These are phyloP conservation scores for Pseudochirops cupreus DNA, from an alignment of 2,797 vertebrate genomes.

Conservation along the genomic window DNA sequence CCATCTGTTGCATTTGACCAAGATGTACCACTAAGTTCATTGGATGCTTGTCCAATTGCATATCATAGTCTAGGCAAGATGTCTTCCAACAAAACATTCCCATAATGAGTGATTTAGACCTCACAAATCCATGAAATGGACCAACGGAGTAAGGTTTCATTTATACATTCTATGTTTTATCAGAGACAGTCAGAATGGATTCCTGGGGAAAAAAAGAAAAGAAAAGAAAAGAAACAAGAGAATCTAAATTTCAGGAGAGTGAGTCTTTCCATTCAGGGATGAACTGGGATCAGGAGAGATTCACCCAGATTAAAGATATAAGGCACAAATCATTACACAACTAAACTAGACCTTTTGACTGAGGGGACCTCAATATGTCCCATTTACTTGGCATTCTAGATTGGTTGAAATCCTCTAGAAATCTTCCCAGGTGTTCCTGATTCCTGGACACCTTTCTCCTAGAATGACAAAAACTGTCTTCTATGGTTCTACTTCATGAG, in stretches of 20 bases:
- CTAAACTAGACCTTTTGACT: neutral
- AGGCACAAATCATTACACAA: constrained; percentile 7
- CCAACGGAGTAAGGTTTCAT: neutral
- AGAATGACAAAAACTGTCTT: neutral
- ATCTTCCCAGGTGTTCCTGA: neutral
- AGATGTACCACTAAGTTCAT: neutral
- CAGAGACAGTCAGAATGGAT: neutral
- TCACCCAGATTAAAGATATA: neutral
- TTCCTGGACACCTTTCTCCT: neutral
- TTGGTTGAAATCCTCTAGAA: neutral
- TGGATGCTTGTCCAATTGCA: neutral
- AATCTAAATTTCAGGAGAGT: neutral
- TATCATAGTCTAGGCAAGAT: neutral
- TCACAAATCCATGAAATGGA: neutral
- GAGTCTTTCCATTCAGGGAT: neutral
- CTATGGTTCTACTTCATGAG: neutral
- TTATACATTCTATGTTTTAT: neutral
- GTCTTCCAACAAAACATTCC: neutral
- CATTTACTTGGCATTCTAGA: neutral
- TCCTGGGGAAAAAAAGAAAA: neutral
- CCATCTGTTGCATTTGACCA: neutral
- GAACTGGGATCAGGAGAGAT: neutral
- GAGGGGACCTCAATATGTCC: neutral
- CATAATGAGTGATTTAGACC: neutral
- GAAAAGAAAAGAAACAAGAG: neutral